A percentile compares a stretch with the other conserved stretches of the same genome.
Evolutionary conservation across 2,888 invertebrate species (phyloP).

Genomic region (Phytoseiulus persimilis): DNA sequence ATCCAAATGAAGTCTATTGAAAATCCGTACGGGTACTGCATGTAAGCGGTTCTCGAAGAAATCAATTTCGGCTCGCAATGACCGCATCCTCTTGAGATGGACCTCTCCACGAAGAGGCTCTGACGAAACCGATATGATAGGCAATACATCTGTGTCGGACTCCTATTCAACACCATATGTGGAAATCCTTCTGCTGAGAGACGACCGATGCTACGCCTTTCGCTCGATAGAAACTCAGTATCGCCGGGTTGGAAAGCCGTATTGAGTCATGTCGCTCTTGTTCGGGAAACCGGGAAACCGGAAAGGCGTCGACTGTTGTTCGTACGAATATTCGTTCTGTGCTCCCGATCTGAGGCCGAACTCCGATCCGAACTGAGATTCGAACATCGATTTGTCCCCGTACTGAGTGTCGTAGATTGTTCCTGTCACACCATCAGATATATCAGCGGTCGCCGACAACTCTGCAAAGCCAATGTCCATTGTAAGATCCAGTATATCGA

Average conservation of each 20-base stretch:
- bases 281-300: neutral
- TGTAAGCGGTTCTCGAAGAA: too few relatives aligned
- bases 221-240: neutral
- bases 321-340: neutral
- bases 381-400: constrained; percentile 17
- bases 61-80: too few relatives aligned
- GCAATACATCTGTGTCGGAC: too few relatives aligned
- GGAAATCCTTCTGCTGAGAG: too few relatives aligned
- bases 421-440: neutral
- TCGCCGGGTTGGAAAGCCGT: constrained; percentile 17
- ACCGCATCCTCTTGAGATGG: too few relatives aligned
- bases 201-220: too few relatives aligned
- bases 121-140: too few relatives aligned
- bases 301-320: constrained; percentile 18
- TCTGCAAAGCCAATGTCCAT: neutral
- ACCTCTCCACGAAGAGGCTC: too few relatives aligned
- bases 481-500: neutral
- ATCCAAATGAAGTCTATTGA: too few relatives aligned
- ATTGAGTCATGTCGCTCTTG: constrained; percentile 20
- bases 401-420: constrained; percentile 15
- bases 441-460: neutral
- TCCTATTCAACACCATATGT: too few relatives aligned
- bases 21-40: too few relatives aligned
- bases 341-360: neutral
- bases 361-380: neutral